Conservation (phyloP, 1,140 invertebrate genomes). For the Drosophila triauraria region DNA sequence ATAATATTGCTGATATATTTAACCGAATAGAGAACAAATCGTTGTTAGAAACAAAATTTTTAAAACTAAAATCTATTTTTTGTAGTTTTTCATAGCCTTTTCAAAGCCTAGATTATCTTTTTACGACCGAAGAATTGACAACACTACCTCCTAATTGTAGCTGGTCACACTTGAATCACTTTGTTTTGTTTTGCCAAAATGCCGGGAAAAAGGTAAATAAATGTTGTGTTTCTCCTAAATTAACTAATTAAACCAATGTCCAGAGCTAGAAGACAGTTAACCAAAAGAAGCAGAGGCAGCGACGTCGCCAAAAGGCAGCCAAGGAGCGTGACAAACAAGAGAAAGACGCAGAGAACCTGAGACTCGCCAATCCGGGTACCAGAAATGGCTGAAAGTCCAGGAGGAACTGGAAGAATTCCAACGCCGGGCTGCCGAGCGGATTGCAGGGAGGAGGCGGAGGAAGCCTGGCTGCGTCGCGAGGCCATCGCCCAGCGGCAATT, state of each 20-base stretch:
- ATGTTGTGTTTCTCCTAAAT: not conserved
- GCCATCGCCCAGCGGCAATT: slow-evolving; percentile 82
- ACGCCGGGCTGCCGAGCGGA: slow-evolving; percentile 59
- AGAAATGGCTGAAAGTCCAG: slow-evolving; percentile 68
- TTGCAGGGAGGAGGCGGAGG: slow-evolving; percentile 74
- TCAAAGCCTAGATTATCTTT: no score
- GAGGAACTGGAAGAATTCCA: slow-evolving; percentile 69
- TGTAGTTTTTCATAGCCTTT: no score
- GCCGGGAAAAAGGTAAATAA: slow-evolving; percentile 43
- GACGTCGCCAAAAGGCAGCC: slow-evolving; percentile 83
- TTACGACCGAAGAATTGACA: no score
- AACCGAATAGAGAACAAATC: no score
- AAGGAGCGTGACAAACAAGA: slow-evolving; percentile 68
- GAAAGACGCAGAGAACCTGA: slow-evolving; percentile 49
- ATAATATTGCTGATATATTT: no score
- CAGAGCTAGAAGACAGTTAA: slow-evolving; percentile 84
- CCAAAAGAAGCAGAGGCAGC: slow-evolving; percentile 85
- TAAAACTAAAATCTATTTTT: no score
- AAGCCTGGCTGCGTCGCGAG: slow-evolving; percentile 84
- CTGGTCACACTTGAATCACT: not conserved
- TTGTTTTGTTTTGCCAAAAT: slow-evolving; percentile 22
- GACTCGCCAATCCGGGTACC: slow-evolving; percentile 73
- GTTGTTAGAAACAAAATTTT: no score
- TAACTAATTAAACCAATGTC: not conserved
- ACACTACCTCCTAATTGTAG: no score